Percentiles rank a stretch among this genome's conserved stretches.
phyloP scores from a whole-genome alignment of 2,888 invertebrate genomes.

The Yponomeuta plumbellus region DNA sequence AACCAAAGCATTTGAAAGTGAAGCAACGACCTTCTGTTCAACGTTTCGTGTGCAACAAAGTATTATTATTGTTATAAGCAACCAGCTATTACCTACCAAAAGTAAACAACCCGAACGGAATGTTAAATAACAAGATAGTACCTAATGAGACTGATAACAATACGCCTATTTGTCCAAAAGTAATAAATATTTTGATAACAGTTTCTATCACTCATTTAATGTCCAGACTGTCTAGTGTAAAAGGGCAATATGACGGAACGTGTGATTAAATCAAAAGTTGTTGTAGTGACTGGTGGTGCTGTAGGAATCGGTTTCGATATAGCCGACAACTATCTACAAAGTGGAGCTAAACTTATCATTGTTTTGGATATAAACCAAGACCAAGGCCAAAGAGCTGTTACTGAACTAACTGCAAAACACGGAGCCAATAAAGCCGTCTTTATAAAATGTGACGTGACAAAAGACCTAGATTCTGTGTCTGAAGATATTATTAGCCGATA shows the following conservation, averaged over 20 bases:
- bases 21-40: too few relatives aligned
- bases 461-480: constrained; percentile 54
- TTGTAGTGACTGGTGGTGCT: constrained; percentile 70
- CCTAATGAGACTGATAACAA: too few relatives aligned
- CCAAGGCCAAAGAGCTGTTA: constrained; percentile 52
- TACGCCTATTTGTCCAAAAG: too few relatives aligned
- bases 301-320: constrained; percentile 69
- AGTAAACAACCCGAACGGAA: too few relatives aligned
- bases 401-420: constrained; percentile 53
- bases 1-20: too few relatives aligned
- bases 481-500: constrained; percentile 41
- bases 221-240: too few relatives aligned
- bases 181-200: too few relatives aligned
- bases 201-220: too few relatives aligned
- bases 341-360: constrained; percentile 40
- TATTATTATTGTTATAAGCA: too few relatives aligned
- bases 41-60: too few relatives aligned
- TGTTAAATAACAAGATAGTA: too few relatives aligned
- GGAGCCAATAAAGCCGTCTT: constrained; percentile 62
- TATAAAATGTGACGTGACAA: constrained; percentile 67
- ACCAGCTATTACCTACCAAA: too few relatives aligned
- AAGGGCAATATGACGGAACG: constrained; percentile 22
- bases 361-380: constrained; percentile 43
- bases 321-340: constrained; percentile 56
- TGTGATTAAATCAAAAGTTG: constrained; percentile 25